phyloP scores from a whole-genome alignment of 1,140 invertebrate genomes.

The Lepidurus couesii region DNA sequence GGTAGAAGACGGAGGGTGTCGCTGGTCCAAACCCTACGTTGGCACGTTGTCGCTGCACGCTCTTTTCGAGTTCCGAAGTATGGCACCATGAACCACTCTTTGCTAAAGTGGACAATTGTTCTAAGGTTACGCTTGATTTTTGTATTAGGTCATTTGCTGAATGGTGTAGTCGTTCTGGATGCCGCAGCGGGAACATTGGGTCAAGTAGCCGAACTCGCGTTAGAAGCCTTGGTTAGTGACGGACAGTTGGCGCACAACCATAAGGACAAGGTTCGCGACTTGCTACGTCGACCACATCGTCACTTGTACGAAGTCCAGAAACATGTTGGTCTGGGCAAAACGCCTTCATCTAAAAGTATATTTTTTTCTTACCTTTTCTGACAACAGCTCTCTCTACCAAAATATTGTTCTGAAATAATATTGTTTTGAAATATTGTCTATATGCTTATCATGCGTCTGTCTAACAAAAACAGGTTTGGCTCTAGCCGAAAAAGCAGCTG shows the following conservation, averaged over 20 bases:
- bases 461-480: neutral
- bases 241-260: slow-evolving; percentile 66
- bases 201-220: slow-evolving; percentile 79
- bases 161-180: slow-evolving; percentile 84
- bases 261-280: slow-evolving; percentile 61
- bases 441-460: neutral
- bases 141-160: slow-evolving; percentile 67
- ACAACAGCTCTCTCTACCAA: too few relatives aligned
- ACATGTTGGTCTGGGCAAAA: slow-evolving; percentile 23
- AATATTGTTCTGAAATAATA: neutral
- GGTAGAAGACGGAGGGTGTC: slow-evolving; percentile 86
- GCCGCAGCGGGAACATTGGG: slow-evolving; percentile 79
- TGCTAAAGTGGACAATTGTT: slow-evolving; percentile 43
- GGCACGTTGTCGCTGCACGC: slow-evolving; percentile 85
- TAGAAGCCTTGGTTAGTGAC: slow-evolving; percentile 84
- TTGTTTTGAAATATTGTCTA: neutral
- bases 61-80: slow-evolving; percentile 70
- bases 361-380: neutral
- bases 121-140: slow-evolving; percentile 45
- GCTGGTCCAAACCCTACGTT: slow-evolving; percentile 92
- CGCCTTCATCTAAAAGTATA: neutral
- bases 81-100: neutral
- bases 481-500: neutral
- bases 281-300: slow-evolving; percentile 80
- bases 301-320: slow-evolving; percentile 77